Base-by-base conservation (phyloP, 2,888 invertebrate genomes). In the Callyntrura sp. region DNA sequence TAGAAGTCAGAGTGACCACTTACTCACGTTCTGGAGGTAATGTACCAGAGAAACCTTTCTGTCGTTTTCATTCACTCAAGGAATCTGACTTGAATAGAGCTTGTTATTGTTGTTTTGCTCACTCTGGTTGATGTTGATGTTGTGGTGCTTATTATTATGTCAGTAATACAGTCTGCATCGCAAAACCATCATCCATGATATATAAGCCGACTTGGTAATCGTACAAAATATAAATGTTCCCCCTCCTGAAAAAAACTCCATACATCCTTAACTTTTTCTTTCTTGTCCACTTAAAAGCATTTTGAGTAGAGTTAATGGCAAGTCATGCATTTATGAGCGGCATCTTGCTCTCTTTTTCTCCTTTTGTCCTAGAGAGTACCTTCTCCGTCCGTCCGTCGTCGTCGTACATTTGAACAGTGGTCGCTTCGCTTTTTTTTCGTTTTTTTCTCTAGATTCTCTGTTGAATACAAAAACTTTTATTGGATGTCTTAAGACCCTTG, bases 1-100 rank as follows among this genome's bases (percentile, higher is more conserved):
- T 76, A 20, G 45, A 85, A 85, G 70, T 70, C 45, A 14, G 0
- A 85, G 62, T 85, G 85, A 76, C 85, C 85, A 76, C 85, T 85
- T 85, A 85, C 76, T 85, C 85, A 85, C 85, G 85, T 85, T 85
- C 48, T 48, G 62, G 76, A 60, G 60, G 76, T 76, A 60, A 70
- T 85, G 85, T 85, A 62, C 73, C 48, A 76, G 68, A 43, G 85
- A 85, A 76, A 76, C 76, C 85, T 35, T 85, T 85, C 43, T 73
- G 85, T 73, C 45, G 60, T 85, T 85, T 73, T 60, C 73, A 73
- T 73, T 76, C 76, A 85, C 45, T 76, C 60, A 62, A 20, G 0
- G 60, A 25, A 35, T 35, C 60, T 62, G n/a, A 14, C 57, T 25
- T 62, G 60, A 62, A 23, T 62, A 9, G 23, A 35, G 60, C 23